These are phyloP conservation scores for Cydia splendana DNA, from an alignment of 1,140 invertebrate genomes.

Conservation along the genomic window DNA sequence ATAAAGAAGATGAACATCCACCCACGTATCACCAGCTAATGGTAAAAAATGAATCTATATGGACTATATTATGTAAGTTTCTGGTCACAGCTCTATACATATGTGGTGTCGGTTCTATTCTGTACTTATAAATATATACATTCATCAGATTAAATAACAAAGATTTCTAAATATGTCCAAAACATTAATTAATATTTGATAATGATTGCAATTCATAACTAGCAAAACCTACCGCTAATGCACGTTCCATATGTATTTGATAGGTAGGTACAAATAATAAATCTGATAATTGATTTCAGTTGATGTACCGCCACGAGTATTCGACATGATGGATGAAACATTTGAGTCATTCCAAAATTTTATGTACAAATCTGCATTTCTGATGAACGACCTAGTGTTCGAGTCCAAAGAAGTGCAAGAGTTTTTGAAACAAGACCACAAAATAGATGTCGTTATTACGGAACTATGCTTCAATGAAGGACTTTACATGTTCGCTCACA, in stretches of 20 bases:
- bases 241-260: too few relatives aligned
- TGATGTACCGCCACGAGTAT: constrained; percentile 5
- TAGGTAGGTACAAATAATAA: too few relatives aligned
- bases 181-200: too few relatives aligned
- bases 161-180: too few relatives aligned
- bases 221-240: too few relatives aligned
- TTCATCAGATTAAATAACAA: too few relatives aligned
- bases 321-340: constrained; percentile 11
- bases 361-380: constrained; percentile 50
- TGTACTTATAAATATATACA: too few relatives aligned
- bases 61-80: constrained; percentile 7
- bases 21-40: constrained; percentile 46
- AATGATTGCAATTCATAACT: too few relatives aligned
- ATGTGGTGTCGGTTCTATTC: too few relatives aligned
- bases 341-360: constrained; percentile 20
- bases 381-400: constrained; percentile 59
- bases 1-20: constrained; percentile 40
- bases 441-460: constrained; percentile 68
- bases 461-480: constrained; percentile 69
- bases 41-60: constrained; percentile 24
- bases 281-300: neutral
- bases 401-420: constrained; percentile 59
- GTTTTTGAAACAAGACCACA: constrained; percentile 53
- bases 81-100: neutral
- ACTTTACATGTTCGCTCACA: constrained; percentile 59